Evolutionary conservation across 2,888 invertebrate genomes (phyloP).

Genomic region (Coleophora deauratella): DNA sequence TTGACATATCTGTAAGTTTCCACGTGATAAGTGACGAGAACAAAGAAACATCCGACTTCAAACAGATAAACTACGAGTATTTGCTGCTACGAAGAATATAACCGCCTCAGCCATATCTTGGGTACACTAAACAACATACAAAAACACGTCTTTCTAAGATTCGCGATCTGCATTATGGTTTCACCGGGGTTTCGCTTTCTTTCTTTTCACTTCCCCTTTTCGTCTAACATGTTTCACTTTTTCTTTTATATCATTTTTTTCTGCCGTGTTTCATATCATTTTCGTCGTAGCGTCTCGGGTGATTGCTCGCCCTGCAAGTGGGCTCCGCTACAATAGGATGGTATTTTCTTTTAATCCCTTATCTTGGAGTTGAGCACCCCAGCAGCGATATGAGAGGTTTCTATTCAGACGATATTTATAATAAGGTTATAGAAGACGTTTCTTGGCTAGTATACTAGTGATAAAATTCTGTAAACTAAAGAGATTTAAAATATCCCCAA

Average conservation of each 20-base stretch:
- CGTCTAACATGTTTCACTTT: conserved; percentile 32
- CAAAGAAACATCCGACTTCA: too few species aligned
- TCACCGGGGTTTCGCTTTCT: conserved; percentile 18
- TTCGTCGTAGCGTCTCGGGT: conserved; percentile 36
- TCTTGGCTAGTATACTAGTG: not conserved
- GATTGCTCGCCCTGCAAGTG: conserved; percentile 40
- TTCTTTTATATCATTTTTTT: conserved; percentile 32
- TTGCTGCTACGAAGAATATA: too few species aligned
- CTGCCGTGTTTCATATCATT: conserved; percentile 27
- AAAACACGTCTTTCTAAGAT: conserved; percentile 9
- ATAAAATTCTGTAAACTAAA: conserved; percentile 1
- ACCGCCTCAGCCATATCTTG: too few species aligned
- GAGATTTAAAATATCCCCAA: too few species aligned
- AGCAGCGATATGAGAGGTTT: conserved; percentile 21
- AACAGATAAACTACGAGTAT: too few species aligned
- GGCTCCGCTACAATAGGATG: conserved; percentile 39
- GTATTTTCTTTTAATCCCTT: conserved; percentile 57
- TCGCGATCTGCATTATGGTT: conserved; percentile 26
- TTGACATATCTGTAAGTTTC: too few species aligned
- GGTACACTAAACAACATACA: too few species aligned
- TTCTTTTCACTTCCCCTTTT: conserved; percentile 14
- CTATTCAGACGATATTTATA: conserved; percentile 35
- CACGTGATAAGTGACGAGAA: too few species aligned
- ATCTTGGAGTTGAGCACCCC: conserved; percentile 33
- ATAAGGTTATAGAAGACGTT: conserved; percentile 26